Evolutionary conservation across 2,888 invertebrate genomes (phyloP), one percentile per base, ranked within the genome.

Genomic region (Nemotelus nigrinus): DNA sequence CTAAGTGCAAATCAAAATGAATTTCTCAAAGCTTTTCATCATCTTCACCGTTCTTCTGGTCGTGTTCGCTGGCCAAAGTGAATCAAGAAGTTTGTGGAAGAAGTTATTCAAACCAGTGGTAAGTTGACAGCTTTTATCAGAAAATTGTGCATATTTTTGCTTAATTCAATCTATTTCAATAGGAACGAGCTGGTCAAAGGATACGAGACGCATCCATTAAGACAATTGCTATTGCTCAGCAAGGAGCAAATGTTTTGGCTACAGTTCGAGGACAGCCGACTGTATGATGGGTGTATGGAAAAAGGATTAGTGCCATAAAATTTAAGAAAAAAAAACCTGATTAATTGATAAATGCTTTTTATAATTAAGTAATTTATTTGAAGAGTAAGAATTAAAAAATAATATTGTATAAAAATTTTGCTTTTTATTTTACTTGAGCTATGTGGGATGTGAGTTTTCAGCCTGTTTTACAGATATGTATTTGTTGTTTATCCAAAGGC

Each of bases 241-340:
- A 74, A 48, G 74, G 74, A 39, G 74, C 74, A 48, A 74, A 74
- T 41, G 74, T 74, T 3, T 44, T 74, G n/a, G 74, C 74, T 5
- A 74, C 74, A 10, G 63, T 60, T 6, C 74, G 74, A 3, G 74
- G 74, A 25, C 25, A 25, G 25, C 25, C 25, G 25, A 25, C 25
- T 25, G 25, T 25, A 25, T 25, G 25, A 25, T 25, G 25, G 25
- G 25, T 25, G 0, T 25, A 25, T 25, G 25, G 25, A 1, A 25
- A 25, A 25, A 25, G 25, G 25, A 25, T 25, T 1, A 1, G 25
- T 25, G 25, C 25, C 25, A 25, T 25, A 25, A 25, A 25, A 25
- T 25, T 25, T 25, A 25, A 25, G 25, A 25, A 25, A 25, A 25
- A n/a, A 25, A 25, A 25, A 25, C 25, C 25, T 25, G 25, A 25